Evolutionary conservation across 2,113 vertebrate species (phyloP).

Genomic region (Pimephales promelas): DNA sequence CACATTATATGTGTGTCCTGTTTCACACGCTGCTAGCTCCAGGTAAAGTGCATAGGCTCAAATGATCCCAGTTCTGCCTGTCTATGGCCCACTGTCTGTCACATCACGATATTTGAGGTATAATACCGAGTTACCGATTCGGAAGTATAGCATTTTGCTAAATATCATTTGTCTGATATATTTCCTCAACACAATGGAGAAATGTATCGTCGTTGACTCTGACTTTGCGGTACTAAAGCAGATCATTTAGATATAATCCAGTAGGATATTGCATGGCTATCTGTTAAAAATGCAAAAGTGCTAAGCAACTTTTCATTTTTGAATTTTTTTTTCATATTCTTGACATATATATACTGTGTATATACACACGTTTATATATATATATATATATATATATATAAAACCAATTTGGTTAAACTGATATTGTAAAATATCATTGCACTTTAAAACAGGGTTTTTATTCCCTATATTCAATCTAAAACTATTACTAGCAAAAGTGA

Average conservation of each 20-base stretch:
- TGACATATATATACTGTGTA: no score
- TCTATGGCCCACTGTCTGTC: background rate
- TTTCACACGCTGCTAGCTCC: background rate
- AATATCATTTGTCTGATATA: background rate
- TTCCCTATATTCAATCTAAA: no score
- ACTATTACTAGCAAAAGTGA: no score
- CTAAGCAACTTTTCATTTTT: no score
- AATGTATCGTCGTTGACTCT: background rate
- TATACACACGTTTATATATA: no score
- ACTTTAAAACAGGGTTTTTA: no score
- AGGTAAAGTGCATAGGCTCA: background rate
- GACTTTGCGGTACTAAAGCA: background rate
- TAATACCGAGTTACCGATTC: background rate
- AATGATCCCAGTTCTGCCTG: background rate
- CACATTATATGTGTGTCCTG: conserved; percentile 25
- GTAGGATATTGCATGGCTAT: background rate
- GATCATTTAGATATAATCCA: background rate
- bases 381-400: no score
- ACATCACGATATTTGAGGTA: background rate
- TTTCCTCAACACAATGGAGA: background rate
- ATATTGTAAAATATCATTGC: no score
- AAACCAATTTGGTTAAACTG: no score
- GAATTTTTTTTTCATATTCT: no score
- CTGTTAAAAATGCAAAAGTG: no score
- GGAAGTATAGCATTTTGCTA: background rate